These are phyloP conservation scores for Felis catus DNA, from an alignment of 2,113 vertebrate genomes.

Conservation along the genomic window DNA sequence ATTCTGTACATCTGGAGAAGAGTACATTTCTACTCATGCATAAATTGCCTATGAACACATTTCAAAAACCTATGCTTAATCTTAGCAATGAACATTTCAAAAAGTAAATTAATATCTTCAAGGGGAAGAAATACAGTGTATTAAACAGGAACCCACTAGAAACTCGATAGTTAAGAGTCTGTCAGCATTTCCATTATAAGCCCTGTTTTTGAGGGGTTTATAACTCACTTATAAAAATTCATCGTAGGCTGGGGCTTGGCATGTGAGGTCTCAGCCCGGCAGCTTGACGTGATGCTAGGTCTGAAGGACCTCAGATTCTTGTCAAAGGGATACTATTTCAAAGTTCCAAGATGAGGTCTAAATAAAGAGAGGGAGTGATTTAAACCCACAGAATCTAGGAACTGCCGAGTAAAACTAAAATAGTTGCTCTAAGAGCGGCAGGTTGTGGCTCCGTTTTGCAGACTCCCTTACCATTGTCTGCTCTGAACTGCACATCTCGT, in stretches of 20 bases:
- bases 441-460: not conserved
- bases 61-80: constrained; percentile 88
- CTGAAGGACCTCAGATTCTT: constrained; percentile 84
- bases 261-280: constrained; percentile 80
- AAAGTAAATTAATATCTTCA: constrained; percentile 90
- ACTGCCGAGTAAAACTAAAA: constrained; percentile 3
- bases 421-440: constrained; percentile 45
- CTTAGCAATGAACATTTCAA: constrained; percentile 89
- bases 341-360: constrained; percentile 81
- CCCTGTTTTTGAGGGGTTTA: constrained; percentile 85
- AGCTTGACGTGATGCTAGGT: constrained; percentile 84
- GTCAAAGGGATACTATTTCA: constrained; percentile 83
- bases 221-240: constrained; percentile 88
- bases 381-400: constrained; percentile 68
- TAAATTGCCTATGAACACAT: constrained; percentile 88
- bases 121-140: constrained; percentile 87
- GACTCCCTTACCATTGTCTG: not conserved
- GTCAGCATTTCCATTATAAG: constrained; percentile 86
- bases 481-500: not conserved
- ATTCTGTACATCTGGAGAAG: constrained; percentile 86
- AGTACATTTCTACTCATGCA: constrained; percentile 86
- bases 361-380: constrained; percentile 80
- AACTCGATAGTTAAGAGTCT: constrained; percentile 86
- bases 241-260: constrained; percentile 83
- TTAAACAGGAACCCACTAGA: constrained; percentile 86